Conservation (phyloP, 2,113 vertebrate species). For the Zingel zingel region DNA sequence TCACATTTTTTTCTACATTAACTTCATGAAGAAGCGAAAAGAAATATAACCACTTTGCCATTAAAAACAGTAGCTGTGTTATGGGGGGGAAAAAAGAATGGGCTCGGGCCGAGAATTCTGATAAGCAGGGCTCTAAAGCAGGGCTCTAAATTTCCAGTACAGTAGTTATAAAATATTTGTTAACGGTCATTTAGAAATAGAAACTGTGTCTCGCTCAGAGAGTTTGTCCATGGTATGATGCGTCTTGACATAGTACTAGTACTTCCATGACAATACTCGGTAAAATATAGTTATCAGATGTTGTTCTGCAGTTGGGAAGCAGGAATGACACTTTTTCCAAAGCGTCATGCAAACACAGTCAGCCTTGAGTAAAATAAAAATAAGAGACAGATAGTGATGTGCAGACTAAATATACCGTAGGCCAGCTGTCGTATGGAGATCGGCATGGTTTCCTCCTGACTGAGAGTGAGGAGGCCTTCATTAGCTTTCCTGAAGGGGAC, state of each 20-base stretch:
- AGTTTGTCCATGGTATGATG: too few species aligned
- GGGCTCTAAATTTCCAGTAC: too few species aligned
- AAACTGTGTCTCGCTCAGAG: not conserved
- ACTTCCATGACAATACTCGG: not conserved
- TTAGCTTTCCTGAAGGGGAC: slow-evolving; percentile 86
- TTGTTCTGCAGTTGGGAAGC: not conserved
- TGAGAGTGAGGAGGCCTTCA: slow-evolving; percentile 88
- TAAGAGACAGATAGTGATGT: not conserved
- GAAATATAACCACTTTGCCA: too few species aligned
- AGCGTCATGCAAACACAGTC: not conserved
- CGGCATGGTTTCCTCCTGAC: slow-evolving; percentile 86
- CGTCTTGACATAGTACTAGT: not conserved
- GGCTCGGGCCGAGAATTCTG: too few species aligned
- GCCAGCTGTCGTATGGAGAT: slow-evolving; percentile 87
- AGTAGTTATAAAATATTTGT: not conserved
- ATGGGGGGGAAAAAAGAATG: too few species aligned
- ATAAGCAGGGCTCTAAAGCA: too few species aligned
- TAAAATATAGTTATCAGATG: too few species aligned
- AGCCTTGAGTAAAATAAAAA: not conserved
- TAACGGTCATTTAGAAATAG: not conserved
- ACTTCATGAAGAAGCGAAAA: too few species aligned
- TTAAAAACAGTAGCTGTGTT: too few species aligned
- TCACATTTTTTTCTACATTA: too few species aligned
- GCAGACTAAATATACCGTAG: slow-evolving; percentile 81
- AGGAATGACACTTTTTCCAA: not conserved